These are phyloP conservation scores for Emys orbicularis DNA, from an alignment of 2,797 vertebrate species.

Conservation along the genomic window DNA sequence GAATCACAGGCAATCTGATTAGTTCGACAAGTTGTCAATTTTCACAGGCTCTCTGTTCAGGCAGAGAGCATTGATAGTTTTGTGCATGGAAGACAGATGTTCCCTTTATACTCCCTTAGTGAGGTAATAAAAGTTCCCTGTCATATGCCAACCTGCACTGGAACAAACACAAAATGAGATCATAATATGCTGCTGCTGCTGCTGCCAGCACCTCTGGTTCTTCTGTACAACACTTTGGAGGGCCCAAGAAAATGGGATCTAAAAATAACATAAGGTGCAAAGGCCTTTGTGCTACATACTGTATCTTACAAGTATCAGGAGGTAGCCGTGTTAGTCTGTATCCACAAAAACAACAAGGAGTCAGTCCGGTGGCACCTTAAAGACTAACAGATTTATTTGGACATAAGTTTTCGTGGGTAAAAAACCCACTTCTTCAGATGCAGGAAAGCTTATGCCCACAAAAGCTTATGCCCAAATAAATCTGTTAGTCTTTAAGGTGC, in stretches of 20 bases:
- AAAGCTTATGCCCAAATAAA: no score
- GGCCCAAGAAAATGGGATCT: not conserved
- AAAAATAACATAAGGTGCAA: conserved; percentile 27
- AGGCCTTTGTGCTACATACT: not conserved
- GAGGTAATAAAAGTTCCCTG: conserved; percentile 47
- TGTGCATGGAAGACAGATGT: conserved; percentile 58
- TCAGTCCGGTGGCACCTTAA: no score
- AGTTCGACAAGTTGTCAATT: conserved; percentile 57
- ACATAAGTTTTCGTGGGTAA: no score
- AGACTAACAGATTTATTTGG: no score
- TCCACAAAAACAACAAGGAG: no score
- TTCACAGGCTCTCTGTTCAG: conserved; percentile 20
- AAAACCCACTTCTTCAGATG: no score
- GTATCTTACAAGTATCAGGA: not conserved
- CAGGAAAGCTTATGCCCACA: no score
- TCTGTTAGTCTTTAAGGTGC: no score
- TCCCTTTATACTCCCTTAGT: conserved; percentile 37
- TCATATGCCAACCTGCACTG: conserved; percentile 7
- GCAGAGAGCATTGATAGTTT: not conserved
- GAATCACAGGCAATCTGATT: conserved; percentile 40
- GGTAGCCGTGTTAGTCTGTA: no score
- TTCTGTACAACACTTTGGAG: conserved; percentile 1
- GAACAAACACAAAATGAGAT: conserved; percentile 27
- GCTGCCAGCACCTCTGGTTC: not conserved
- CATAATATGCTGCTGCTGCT: conserved; percentile 3